Evolutionary conservation across 2,888 invertebrate species (phyloP).

Genomic region (Tridacna crocea): DNA sequence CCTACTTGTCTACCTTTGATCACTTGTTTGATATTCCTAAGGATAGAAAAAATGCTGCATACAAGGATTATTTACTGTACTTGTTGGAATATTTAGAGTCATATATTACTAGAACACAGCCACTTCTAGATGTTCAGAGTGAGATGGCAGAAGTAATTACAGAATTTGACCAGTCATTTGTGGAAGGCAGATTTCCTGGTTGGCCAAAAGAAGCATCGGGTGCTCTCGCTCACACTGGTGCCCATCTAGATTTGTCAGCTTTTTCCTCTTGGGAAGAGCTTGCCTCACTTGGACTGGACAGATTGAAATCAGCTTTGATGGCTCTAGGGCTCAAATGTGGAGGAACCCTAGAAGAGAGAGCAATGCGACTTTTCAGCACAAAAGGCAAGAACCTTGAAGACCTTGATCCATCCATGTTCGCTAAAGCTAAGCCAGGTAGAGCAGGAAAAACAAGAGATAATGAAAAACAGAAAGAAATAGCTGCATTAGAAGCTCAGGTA

Average conservation of each 20-base stretch:
- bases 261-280: slow-evolving; percentile 95
- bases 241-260: slow-evolving; percentile 98
- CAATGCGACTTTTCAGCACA: slow-evolving; percentile 95
- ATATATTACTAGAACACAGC: slow-evolving; percentile 93
- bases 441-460: slow-evolving; percentile 82
- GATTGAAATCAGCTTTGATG: slow-evolving; percentile 98
- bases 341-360: slow-evolving; percentile 98
- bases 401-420: slow-evolving; percentile 94
- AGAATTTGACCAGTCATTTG: slow-evolving; percentile 95
- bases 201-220: slow-evolving; percentile 96
- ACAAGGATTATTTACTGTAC: slow-evolving; percentile 90
- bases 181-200: slow-evolving; percentile 94
- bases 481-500: slow-evolving; percentile 93
- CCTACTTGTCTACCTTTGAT: slow-evolving; percentile 96
- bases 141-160: slow-evolving; percentile 91
- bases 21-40: slow-evolving; percentile 97
- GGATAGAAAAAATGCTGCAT: slow-evolving; percentile 86
- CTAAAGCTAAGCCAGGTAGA: slow-evolving; percentile 93
- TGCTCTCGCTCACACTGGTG: slow-evolving; percentile 96
- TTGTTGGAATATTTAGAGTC: slow-evolving; percentile 94
- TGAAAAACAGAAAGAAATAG: slow-evolving; percentile 93
- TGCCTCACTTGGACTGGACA: slow-evolving; percentile 97
- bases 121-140: slow-evolving; percentile 89
- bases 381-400: slow-evolving; percentile 94
- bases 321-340: slow-evolving; percentile 99